These are phyloP conservation scores for Seira musarum DNA, from an alignment of 2,888 invertebrate species.

Conservation along the genomic window DNA sequence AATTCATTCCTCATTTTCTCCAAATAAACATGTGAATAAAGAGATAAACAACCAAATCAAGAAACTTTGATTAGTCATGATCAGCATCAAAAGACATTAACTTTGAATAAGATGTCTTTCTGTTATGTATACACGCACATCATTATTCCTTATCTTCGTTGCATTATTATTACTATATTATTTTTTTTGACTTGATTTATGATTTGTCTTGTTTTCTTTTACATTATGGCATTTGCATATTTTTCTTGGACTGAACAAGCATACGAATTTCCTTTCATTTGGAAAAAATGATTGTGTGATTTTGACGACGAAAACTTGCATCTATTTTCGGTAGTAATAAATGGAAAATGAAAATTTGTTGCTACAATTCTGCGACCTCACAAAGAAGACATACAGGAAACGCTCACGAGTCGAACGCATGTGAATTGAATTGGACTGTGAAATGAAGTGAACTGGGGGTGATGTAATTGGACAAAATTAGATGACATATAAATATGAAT, in stretches of 20 bases:
- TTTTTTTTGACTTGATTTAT: background rate
- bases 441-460: slow-evolving; percentile 8
- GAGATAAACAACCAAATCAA: slow-evolving; percentile 15
- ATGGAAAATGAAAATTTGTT: too few species aligned
- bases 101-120: background rate
- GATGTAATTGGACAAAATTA: slow-evolving; percentile 12
- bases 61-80: slow-evolving; percentile 19
- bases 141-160: background rate
- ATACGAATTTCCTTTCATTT: too few species aligned
- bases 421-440: slow-evolving; percentile 7
- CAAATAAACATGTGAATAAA: background rate
- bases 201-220: background rate
- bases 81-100: background rate
- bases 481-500: slow-evolving; percentile 16
- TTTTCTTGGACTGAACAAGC: too few species aligned
- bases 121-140: background rate
- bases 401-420: background rate
- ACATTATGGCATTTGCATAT: slow-evolving; percentile 10
- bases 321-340: too few species aligned
- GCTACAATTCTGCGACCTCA: too few species aligned
- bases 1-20: background rate
- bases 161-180: background rate
- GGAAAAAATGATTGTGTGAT: too few species aligned
- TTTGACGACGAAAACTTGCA: too few species aligned
- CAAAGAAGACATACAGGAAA: too few species aligned